These are phyloP conservation scores for Acanthosoma haemorrhoidale DNA, from an alignment of 2,888 invertebrate species.

Conservation along the genomic window DNA sequence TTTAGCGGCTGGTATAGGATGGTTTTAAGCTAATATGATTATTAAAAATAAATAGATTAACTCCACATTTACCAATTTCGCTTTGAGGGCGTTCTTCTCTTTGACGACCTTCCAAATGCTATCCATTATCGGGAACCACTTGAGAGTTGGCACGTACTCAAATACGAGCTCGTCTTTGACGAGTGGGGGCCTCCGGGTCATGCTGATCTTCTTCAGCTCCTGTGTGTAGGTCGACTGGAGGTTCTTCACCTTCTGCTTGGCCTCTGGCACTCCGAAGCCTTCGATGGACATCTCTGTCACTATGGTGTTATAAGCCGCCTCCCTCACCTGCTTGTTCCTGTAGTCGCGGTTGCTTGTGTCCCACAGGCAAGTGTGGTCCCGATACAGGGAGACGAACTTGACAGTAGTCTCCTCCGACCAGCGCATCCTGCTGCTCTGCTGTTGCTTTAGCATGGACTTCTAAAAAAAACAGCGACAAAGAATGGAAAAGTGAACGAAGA, in stretches of 20 bases:
- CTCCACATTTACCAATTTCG: neutral
- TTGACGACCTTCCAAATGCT: neutral
- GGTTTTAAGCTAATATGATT: too few species aligned
- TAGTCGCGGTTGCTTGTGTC: slow-evolving; percentile 49
- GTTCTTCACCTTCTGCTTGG: slow-evolving; percentile 52
- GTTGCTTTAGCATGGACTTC: too few species aligned
- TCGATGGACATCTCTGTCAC: slow-evolving; percentile 44
- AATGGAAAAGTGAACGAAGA: too few species aligned
- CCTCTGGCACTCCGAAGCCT: slow-evolving; percentile 47
- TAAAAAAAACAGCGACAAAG: too few species aligned
- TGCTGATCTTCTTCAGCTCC: slow-evolving; percentile 50
- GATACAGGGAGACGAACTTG: slow-evolving; percentile 51
- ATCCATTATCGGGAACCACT: slow-evolving; percentile 7
- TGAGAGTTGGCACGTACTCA: neutral
- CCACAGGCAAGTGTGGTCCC: slow-evolving; percentile 52
- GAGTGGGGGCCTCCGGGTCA: slow-evolving; percentile 23
- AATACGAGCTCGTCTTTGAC: neutral
- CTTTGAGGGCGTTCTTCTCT: neutral
- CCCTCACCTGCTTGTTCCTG: slow-evolving; percentile 47
- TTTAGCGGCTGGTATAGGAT: too few species aligned
- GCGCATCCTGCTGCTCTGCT: too few species aligned
- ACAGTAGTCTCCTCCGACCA: slow-evolving; percentile 51
- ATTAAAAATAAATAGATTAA: too few species aligned
- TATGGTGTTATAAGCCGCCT: slow-evolving; percentile 55
- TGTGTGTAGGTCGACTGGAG: slow-evolving; percentile 51